Base-by-base conservation (phyloP, 2,797 vertebrate species). In the Parauchenoglanis ngamensis region DNA sequence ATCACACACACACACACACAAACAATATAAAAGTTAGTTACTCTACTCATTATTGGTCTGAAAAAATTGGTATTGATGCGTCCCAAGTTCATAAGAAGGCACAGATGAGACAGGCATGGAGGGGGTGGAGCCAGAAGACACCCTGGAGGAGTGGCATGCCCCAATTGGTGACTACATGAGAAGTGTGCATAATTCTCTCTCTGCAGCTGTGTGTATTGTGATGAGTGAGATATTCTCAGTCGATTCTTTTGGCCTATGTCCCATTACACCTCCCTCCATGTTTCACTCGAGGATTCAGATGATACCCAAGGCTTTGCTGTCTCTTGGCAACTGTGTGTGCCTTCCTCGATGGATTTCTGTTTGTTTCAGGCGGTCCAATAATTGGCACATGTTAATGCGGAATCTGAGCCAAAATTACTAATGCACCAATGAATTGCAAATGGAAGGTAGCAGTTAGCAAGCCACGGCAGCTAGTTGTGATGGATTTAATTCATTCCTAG, bases 291-390 rank as follows among this genome's bases (percentile, higher is more conserved):
- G 46, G 49, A 68, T 68, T 67, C n/a, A 31, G 46, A 83, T 83
- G 81, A 68, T 67, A 68, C 63, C 46, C 63, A 17, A 54, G 63
- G 81, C 67, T 78, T 78, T 61, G 81, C 83, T 46, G 88, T 92
- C 89, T 90, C 91, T 91, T 90, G 91, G 91, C 92, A 92, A 92
- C 90, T 63, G 85, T 63, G 61, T 88, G 84, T 79, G 72, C 80
- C 85, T 85, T 90, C 76, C 84, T 85, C 70, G 87, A 84, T 68
- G 85, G 83, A 84, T 89, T 84, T 88, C 85, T 89, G 85, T 87
- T 91, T 80, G 83, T 89, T 88, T 83, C 85, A 84, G 83, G 67
- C 86, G 85, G 88, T 87, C 80, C 85, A 91, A 67, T 90, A 87
- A 91, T 88, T 87, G 88, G 83, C 87, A 84, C 81, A 89, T 87